Percentiles rank a stretch among this genome's conserved stretches.
Evolutionary conservation across 2,113 vertebrate species (phyloP).

Genomic region (Fulica atra): DNA sequence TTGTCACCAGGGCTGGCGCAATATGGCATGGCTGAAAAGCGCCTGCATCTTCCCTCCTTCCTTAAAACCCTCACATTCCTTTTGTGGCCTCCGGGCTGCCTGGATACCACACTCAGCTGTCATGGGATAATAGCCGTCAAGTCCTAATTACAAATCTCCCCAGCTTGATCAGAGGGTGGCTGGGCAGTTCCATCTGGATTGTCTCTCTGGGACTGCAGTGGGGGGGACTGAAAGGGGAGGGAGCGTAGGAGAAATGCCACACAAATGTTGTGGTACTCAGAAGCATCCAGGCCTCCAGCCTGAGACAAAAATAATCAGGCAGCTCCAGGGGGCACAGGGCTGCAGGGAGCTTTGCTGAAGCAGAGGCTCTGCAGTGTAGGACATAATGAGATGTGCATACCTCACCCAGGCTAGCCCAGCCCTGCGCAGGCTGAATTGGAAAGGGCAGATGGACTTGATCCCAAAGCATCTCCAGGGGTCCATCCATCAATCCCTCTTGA

Average conservation of each 20-base stretch:
- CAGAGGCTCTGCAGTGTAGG: neutral
- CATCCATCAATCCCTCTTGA: neutral
- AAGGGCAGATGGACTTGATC: slow-evolving; percentile 9
- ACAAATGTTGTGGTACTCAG: neutral
- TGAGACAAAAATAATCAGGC: slow-evolving; percentile 19
- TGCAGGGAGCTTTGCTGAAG: neutral
- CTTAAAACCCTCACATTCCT: neutral
- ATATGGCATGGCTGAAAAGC: neutral
- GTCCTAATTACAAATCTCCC: slow-evolving; percentile 4
- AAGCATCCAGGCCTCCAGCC: neutral
- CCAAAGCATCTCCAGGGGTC: neutral
- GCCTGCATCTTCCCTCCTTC: neutral
- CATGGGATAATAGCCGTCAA: neutral
- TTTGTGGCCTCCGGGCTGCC: slow-evolving; percentile 8
- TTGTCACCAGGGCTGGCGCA: neutral
- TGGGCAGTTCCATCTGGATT: slow-evolving; percentile 37
- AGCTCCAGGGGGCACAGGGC: neutral
- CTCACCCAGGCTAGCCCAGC: neutral
- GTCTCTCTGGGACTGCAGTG: neutral
- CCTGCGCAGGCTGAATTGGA: neutral
- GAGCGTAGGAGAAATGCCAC: neutral
- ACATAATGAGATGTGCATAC: neutral
- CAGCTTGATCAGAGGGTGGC: neutral
- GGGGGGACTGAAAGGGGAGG: neutral
- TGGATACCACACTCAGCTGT: slow-evolving; percentile 26